Base-by-base conservation (phyloP, 2,888 invertebrate genomes). In the Nematopogon swammerdamellus region DNA sequence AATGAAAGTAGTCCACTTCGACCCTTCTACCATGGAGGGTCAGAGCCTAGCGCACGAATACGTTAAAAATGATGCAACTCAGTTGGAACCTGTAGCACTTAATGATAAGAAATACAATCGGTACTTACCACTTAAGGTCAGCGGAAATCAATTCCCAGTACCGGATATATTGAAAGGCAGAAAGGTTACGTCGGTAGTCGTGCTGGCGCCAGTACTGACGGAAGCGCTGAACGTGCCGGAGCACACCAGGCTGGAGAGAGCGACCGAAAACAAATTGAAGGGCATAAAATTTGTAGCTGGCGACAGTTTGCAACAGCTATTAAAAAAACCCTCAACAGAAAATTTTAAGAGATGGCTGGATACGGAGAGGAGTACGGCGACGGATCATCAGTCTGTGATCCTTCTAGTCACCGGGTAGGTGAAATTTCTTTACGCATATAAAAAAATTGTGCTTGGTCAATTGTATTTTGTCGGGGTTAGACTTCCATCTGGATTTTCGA, bases 1-100 rank as follows among this genome's bases (percentile, higher is more conserved):
- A 71, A 88, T 92, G 82, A 92, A 92, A 79, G 91, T 92, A 46
- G 91, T 92, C 8, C 88, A 87, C 59, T 92, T 89, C 60, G 85
- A 92, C 68, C 89, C 91, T 2, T 82, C 85, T 60, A 89, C 89
- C 53, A 81, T 83, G 44, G 85, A 88, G 71, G 90, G 88, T 51
- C 84, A 86, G 60, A 76, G 83, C 49, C 75, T 92, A 47, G 89
- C 89, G 42, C 84, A 87, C 44, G 82, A 85, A 49, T 91, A 91
- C 61, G 83, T 92, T 36, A 81, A 85, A 58, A 82, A 85, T 48
- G 86, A 86, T 61, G 89, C 91, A 18, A 88, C 87, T 1, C 85
- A 85, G 58, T 77, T 91, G 18, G 87, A 88, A 52, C 87, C 92
- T 1, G 91, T 92, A 17, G 83, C 87, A 45, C 73, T 92, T 48